These are phyloP conservation scores for Eptesicus fuscus DNA, from an alignment of 2,113 vertebrate species.

Conservation along the genomic window DNA sequence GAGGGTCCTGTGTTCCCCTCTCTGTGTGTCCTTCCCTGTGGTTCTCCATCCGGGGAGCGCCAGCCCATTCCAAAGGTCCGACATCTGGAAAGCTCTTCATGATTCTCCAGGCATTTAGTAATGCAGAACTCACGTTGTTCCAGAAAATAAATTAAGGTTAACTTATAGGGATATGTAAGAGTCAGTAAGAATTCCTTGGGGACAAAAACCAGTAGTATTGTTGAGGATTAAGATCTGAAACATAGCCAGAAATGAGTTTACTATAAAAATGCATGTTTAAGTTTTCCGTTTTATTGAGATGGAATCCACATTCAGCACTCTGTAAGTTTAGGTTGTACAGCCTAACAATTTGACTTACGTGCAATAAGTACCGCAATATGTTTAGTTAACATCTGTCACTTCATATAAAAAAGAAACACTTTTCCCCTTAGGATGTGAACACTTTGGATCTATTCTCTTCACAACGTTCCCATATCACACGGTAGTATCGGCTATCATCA, in stretches of 20 bases:
- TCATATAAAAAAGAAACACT: not conserved
- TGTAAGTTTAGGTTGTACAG: not conserved
- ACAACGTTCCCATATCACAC: not conserved
- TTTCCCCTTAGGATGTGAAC: not conserved
- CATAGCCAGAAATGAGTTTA: not conserved
- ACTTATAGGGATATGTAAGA: not conserved
- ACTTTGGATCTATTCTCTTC: not conserved
- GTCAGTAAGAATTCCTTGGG: not conserved
- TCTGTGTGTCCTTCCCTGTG: not conserved
- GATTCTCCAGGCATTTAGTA: not conserved
- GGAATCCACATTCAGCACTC: not conserved
- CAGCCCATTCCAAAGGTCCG: not conserved
- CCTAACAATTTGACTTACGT: not conserved
- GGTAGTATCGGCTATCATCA: not conserved
- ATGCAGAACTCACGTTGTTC: not conserved
- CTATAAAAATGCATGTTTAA: not conserved
- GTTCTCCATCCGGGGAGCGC: not conserved
- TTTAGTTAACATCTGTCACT: not conserved
- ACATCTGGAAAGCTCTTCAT: not conserved
- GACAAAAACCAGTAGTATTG: not conserved
- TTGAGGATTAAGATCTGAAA: constrained; percentile 2
- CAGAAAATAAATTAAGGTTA: not conserved
- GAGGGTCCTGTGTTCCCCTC: not conserved
- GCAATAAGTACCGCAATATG: not conserved
- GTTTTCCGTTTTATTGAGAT: not conserved